These are phyloP conservation scores for Girardinus metallicus DNA, from an alignment of 2,797 vertebrate genomes.

Conservation along the genomic window DNA sequence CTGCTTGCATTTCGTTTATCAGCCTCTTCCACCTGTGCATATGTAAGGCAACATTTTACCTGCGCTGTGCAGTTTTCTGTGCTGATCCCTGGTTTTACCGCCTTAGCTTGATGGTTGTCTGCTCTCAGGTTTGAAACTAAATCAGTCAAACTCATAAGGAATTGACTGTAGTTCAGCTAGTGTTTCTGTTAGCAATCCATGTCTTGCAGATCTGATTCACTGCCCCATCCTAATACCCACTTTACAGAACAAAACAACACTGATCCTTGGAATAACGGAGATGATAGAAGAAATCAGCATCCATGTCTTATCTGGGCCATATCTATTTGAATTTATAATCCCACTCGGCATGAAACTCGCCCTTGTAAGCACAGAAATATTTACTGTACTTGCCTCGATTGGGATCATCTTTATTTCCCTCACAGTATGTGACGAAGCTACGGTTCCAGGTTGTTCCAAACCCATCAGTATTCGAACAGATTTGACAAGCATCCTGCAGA, in stretches of 20 bases:
- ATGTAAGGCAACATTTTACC: not conserved
- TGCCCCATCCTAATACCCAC: not conserved
- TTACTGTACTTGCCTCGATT: conserved; percentile 7
- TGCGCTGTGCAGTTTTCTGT: not conserved
- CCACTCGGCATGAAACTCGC: conserved; percentile 17
- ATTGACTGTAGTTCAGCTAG: not conserved
- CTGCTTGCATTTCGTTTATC: not conserved
- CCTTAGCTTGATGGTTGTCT: not conserved
- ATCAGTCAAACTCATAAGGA: not conserved
- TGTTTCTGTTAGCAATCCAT: not conserved
- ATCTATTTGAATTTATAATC: conserved; percentile 28
- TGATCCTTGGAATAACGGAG: conserved; percentile 8
- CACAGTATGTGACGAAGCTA: not conserved
- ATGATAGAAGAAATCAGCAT: conserved; percentile 15
- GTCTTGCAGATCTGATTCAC: not conserved
- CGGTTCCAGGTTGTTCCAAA: conserved; percentile 9
- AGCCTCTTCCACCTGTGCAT: not conserved
- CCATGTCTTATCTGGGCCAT: conserved; percentile 5
- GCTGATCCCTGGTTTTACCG: not conserved
- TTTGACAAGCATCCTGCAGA: conserved; percentile 1
- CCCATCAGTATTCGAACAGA: not conserved
- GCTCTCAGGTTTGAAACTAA: not conserved
- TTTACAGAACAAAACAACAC: not conserved
- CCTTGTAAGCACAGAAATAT: conserved; percentile 24
- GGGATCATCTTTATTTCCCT: conserved; percentile 15